Percentiles rank a stretch among this genome's conserved stretches.
phyloP scores from a whole-genome alignment of 2,113 vertebrate genomes.

The Leptobrachium leishanense region DNA sequence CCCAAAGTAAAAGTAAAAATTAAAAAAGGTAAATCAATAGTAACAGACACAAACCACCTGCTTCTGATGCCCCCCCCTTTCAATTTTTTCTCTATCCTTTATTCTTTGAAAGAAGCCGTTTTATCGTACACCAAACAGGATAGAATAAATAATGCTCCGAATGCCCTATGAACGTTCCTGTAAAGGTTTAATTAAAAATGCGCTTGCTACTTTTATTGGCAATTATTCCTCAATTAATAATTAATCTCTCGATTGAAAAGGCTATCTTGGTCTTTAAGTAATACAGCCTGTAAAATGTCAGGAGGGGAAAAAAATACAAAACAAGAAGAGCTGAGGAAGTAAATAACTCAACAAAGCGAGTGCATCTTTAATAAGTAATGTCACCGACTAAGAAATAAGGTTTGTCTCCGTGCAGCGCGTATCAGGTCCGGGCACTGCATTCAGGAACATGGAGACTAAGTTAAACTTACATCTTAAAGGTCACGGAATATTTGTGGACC shows the following conservation, averaged over 20 bases:
- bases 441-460: background rate
- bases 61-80: background rate
- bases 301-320: constrained; percentile 19
- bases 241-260: constrained; percentile 33
- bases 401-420: constrained; percentile 26
- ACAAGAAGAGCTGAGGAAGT: constrained; percentile 3
- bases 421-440: background rate
- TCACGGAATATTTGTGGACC: background rate
- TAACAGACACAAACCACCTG: background rate
- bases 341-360: constrained; percentile 45
- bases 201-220: constrained; percentile 32
- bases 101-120: background rate
- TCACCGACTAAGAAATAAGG: constrained; percentile 22
- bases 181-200: constrained; percentile 39
- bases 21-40: background rate
- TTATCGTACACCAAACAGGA: constrained; percentile 9
- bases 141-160: constrained; percentile 14
- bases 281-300: constrained; percentile 42
- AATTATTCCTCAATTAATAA: constrained; percentile 47
- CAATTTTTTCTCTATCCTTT: too few species aligned
- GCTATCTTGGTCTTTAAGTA: constrained; percentile 45
- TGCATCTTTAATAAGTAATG: constrained; percentile 44
- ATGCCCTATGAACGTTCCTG: constrained; percentile 16
- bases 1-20: background rate
- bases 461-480: constrained; percentile 21